Percentiles rank a stretch among this genome's conserved stretches.
Evolutionary conservation across 2,797 vertebrate genomes (phyloP).

Genomic region (Selene dorsalis): DNA sequence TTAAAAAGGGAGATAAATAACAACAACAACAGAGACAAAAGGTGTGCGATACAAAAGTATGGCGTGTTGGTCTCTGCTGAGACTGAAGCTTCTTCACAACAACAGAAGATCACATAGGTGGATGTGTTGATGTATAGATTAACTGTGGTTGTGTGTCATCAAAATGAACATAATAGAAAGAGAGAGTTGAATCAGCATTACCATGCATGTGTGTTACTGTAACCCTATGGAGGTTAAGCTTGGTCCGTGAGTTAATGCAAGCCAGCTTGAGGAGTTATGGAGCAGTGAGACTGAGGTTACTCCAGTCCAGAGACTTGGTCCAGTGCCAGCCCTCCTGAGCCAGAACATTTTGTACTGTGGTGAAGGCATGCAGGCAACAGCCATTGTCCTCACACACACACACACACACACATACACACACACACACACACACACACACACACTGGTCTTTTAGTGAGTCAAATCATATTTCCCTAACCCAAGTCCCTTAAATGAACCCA

Average conservation of each 20-base stretch:
- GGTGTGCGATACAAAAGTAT: neutral
- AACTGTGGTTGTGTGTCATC: neutral
- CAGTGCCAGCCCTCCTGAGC: conserved; percentile 70
- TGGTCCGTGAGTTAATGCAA: conserved; percentile 28
- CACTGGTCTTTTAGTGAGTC: neutral
- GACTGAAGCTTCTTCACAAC: neutral
- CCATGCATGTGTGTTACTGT: conserved; percentile 12
- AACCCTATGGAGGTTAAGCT: conserved; percentile 28
- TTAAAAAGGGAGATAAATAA: conserved; percentile 2
- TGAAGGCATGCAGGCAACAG: conserved; percentile 58
- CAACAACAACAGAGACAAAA: neutral
- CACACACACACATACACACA: neutral
- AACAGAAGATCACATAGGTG: neutral
- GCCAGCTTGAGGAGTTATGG: conserved; percentile 28
- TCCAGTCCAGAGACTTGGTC: conserved; percentile 74
- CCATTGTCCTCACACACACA: conserved; percentile 53
- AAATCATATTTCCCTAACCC: conserved; percentile 14
- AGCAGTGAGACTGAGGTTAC: conserved; percentile 59
- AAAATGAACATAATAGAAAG: neutral
- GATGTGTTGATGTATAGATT: neutral
- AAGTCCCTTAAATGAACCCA: conserved; percentile 14
- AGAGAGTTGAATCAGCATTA: conserved; percentile 5
- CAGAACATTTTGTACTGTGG: conserved; percentile 78
- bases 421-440: conserved; percentile 1
- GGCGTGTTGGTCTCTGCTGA: neutral